Base-by-base conservation (phyloP, 1,140 invertebrate genomes). In the Rhynchophorus ferrugineus region DNA sequence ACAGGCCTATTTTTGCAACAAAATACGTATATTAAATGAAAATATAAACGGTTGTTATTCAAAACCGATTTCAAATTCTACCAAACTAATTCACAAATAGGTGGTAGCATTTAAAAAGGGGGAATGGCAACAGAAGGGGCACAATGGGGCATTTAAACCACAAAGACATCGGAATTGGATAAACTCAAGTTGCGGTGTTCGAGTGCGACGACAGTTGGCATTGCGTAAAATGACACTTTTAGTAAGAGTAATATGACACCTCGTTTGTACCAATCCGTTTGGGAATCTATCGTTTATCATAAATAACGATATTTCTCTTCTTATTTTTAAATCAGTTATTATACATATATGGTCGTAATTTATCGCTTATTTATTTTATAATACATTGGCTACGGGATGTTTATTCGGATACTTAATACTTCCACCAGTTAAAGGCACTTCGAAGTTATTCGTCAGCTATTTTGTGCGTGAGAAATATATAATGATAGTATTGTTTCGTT, bases 141-240 rank as follows among this genome's bases (percentile, higher is more conserved):
- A 57, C 54, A 57, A 57, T 48, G 38, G 49, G 44, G 33, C 38
- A 51, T 51, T 51, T 51, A 51, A 44, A 7, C 39, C 41, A 51
- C 41, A 49, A 49, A 41, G 47, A 41, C 18, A 3, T 42, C 43
- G 41, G 36, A 57, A 57, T 57, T 57, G 54, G 54, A 57, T 57
- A 57, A 57, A 57, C 54, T 57, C 54, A 57, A 52, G 54, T 57
- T 57, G 49, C 54, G 49, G 54, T 57, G 14, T 37, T 19, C 38
- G 19, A n/a, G n/a, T n/a, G n/a, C 5, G 20, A 51, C 39, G 17
- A 51, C 49, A 51, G 41, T 51, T 51, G 49, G 49, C 49, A n/a
- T 44, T 51, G 41, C 33, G 49, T 38, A 51, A 51, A 21, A 39
- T 37, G 49, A 51, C 49, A 51, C 49, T 51, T 51, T 51, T 36